A percentile compares a stretch with the other conserved stretches of the same genome.
phyloP scores from a whole-genome alignment of 1,140 invertebrate species.

The Chymomyza costata region DNA sequence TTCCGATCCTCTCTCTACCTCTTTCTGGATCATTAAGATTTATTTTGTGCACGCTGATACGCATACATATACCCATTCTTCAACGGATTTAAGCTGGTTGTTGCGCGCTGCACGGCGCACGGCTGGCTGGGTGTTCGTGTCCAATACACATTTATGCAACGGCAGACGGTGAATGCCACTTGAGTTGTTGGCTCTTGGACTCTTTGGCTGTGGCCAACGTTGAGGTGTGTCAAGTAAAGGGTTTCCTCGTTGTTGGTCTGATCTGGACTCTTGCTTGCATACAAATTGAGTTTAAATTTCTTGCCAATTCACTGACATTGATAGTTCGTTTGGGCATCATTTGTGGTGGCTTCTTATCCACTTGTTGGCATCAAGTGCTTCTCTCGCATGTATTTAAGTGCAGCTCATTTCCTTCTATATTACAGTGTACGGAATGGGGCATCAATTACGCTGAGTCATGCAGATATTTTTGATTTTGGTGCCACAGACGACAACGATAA shows the following conservation, averaged over 20 bases:
- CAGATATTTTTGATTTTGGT: conserved; percentile 54
- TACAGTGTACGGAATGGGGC: conserved; percentile 5
- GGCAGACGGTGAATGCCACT: conserved; percentile 57
- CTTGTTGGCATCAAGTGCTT: conserved; percentile 74
- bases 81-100: conserved; percentile 49
- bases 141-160: conserved; percentile 54
- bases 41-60: conserved; percentile 63
- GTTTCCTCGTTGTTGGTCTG: conserved; percentile 48
- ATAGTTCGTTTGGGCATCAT: conserved; percentile 74
- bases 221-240: conserved; percentile 70
- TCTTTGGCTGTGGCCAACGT: conserved; percentile 29
- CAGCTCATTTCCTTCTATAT: conserved; percentile 71
- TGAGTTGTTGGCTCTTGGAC: conserved; percentile 21
- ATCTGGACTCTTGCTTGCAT: conserved; percentile 57
- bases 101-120: conserved; percentile 8
- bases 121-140: conserved; percentile 54
- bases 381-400: conserved; percentile 72
- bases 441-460: conserved; percentile 49
- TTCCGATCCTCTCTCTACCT: conserved; percentile 33
- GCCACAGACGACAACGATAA: too few relatives aligned
- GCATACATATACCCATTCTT: conserved; percentile 69
- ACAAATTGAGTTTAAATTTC: conserved; percentile 74
- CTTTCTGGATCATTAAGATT: conserved; percentile 69
- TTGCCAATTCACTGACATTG: conserved; percentile 75
- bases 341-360: conserved; percentile 74